These are phyloP conservation scores for Semotilus atromaculatus DNA, from an alignment of 2,797 vertebrate species.

Conservation along the genomic window DNA sequence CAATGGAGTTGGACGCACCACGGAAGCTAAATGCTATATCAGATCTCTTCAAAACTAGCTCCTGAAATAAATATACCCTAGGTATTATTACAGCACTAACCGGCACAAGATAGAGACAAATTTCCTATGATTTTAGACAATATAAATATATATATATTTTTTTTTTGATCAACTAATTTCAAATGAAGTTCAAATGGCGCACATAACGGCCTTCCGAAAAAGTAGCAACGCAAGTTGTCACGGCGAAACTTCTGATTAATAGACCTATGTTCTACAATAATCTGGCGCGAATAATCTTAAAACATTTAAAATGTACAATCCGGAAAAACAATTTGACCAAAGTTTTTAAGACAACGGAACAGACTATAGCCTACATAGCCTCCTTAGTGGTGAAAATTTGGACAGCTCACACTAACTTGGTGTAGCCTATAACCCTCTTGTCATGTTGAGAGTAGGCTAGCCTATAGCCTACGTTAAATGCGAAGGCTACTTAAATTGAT, in stretches of 20 bases:
- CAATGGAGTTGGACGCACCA: constrained; percentile 75
- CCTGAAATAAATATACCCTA: constrained; percentile 5
- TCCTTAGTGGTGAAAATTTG: not conserved
- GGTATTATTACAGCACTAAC: not conserved
- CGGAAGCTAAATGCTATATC: constrained; percentile 44
- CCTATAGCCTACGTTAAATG: not conserved
- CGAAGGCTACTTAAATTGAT: not conserved
- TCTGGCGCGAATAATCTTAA: not conserved
- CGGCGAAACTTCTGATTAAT: constrained; percentile 1
- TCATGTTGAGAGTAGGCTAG: not conserved
- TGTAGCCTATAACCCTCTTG: not conserved
- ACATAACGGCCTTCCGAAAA: constrained; percentile 26
- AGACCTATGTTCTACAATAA: not conserved
- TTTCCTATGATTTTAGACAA: not conserved
- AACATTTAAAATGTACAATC: not conserved
- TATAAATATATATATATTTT: no score
- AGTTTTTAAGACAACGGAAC: not conserved
- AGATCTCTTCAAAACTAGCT: constrained; percentile 42
- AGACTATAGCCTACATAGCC: not conserved
- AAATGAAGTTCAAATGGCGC: constrained; percentile 23
- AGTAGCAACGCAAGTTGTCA: constrained; percentile 31
- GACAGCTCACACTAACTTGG: constrained; percentile 1
- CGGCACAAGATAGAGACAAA: not conserved
- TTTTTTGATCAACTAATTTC: not conserved
- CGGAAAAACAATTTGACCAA: not conserved